These are phyloP conservation scores for Eupeodes corollae DNA, from an alignment of 1,140 invertebrate genomes.

Conservation along the genomic window DNA sequence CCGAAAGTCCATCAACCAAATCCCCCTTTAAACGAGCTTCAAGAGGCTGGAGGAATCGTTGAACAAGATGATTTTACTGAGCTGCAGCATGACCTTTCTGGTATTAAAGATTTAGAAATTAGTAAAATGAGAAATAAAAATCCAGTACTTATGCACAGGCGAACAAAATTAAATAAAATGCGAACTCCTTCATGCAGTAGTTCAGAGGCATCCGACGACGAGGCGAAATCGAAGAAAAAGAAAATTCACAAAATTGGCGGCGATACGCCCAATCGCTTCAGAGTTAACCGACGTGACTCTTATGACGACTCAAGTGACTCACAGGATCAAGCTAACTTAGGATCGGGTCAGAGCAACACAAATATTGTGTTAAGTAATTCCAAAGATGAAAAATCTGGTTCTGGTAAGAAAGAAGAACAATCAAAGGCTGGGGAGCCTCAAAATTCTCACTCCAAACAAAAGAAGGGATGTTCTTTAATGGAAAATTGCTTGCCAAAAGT, in stretches of 20 bases:
- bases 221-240: constrained; percentile 70
- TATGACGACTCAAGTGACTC: constrained; percentile 69
- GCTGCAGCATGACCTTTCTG: background rate
- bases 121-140: constrained; percentile 36
- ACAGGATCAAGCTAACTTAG: constrained; percentile 49
- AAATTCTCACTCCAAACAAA: constrained; percentile 1
- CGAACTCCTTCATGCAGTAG: constrained; percentile 78
- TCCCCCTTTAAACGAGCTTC: no score
- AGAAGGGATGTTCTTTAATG: background rate
- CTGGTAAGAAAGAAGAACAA: constrained; percentile 27
- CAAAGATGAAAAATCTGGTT: constrained; percentile 28
- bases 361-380: background rate
- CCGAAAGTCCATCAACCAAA: no score
- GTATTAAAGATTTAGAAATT: constrained; percentile 28
- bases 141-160: constrained; percentile 42
- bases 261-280: constrained; percentile 41
- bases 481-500: background rate
- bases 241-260: constrained; percentile 57
- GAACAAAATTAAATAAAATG: constrained; percentile 60
- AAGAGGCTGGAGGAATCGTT: background rate
- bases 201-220: constrained; percentile 83
- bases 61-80: background rate
- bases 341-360: constrained; percentile 29
- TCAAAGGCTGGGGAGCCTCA: constrained; percentile 1
- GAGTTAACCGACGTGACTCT: constrained; percentile 53